Conservation (phyloP, 2,888 invertebrate genomes). For the Lasioglossum vierecki region DNA sequence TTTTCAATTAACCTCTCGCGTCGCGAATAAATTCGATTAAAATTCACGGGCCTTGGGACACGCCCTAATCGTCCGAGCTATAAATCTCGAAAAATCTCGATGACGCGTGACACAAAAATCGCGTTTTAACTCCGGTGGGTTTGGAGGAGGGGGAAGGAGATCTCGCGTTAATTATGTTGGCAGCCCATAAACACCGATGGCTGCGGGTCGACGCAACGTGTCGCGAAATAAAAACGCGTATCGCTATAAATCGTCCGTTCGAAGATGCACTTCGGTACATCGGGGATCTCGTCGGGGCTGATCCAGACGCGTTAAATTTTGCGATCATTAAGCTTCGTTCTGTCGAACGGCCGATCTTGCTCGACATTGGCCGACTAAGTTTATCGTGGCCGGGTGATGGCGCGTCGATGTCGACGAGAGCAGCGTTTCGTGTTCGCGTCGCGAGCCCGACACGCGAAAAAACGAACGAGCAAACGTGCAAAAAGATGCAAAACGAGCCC, state of each 20-base stretch:
- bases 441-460: constrained; percentile 49
- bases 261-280: constrained; percentile 31
- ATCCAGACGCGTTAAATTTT: constrained; percentile 55
- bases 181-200: constrained; percentile 7
- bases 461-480: constrained; percentile 41
- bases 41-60: background rate
- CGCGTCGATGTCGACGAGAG: constrained; percentile 63
- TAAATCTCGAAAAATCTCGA: background rate
- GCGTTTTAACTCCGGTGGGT: background rate
- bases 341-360: constrained; percentile 33
- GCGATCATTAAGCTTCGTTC: constrained; percentile 58
- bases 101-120: background rate
- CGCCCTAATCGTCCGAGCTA: background rate
- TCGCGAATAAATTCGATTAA: background rate
- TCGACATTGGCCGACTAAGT: constrained; percentile 62
- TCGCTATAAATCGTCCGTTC: constrained; percentile 40
- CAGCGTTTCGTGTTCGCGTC: constrained; percentile 48
- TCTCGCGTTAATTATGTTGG: constrained; percentile 1
- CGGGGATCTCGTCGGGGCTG: constrained; percentile 18
- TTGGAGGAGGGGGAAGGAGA: background rate
- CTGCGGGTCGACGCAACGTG: background rate
- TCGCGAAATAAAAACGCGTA: constrained; percentile 14
- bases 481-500: constrained; percentile 29
- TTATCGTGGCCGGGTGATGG: constrained; percentile 59
- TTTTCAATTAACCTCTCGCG: constrained; percentile 1